Base-by-base conservation (phyloP, 2,888 invertebrate species). In the Atrina japonica region DNA sequence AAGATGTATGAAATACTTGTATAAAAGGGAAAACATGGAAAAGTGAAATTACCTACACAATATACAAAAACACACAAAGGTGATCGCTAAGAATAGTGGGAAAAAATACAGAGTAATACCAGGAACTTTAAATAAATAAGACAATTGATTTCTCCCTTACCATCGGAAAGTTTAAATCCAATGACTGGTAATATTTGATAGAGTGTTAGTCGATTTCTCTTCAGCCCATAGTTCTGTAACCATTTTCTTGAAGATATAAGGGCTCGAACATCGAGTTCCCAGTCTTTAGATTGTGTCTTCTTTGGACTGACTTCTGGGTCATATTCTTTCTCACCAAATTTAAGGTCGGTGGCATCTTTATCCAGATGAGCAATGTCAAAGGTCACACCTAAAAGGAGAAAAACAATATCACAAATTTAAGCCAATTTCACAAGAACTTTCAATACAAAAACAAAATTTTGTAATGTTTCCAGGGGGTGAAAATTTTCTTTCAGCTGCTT, bases 91-190 rank as follows among this genome's bases (percentile, higher is more conserved):
- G n/a, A n/a, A n/a, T n/a, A n/a, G n/a, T n/a, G n/a, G n/a, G n/a
- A n/a, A n/a, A n/a, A n/a, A n/a, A n/a, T n/a, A n/a, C n/a, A n/a
- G n/a, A n/a, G n/a, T n/a, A n/a, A n/a, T n/a, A n/a, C n/a, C n/a
- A n/a, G n/a, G n/a, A n/a, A n/a, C n/a, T n/a, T n/a, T n/a, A n/a
- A n/a, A n/a, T n/a, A n/a, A n/a, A n/a, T n/a, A n/a, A n/a, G n/a
- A n/a, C 35, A 35, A 7, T 35, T 11, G 11, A 35, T 7, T 11
- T 35, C 11, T 11, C 30, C 73, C 83, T 75, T 65, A 90, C 90
- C 89, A 75, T 90, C 89, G 66, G 78, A 77, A 58, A 88, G 86
- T 74, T 86, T 89, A 73, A 90, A 90, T 11, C 90, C 90, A 67
- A 90, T 86, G 40, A 80, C 73, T 5, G 88, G 86, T 45, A 90